Evolutionary conservation across 2,888 invertebrate genomes (phyloP).

Genomic region (Eumacrocentrus americanus): DNA sequence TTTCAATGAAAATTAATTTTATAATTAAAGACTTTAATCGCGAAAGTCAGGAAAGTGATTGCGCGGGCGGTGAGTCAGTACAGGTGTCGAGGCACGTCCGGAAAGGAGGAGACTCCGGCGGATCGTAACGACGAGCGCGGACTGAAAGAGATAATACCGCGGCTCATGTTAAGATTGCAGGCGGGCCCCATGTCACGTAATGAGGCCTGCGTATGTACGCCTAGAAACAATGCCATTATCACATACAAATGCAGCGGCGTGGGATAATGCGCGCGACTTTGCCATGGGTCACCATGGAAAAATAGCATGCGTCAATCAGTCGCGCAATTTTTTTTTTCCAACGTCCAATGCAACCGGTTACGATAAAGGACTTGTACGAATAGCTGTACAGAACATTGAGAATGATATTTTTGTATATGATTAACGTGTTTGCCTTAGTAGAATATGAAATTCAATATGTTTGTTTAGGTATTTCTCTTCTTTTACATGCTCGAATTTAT

Average conservation of each 20-base stretch:
- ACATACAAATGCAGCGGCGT: constrained; percentile 48
- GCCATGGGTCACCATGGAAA: constrained; percentile 34
- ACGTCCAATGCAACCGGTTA: too few species aligned
- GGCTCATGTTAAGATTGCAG: constrained; percentile 16
- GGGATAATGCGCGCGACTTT: constrained; percentile 42
- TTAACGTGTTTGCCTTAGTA: too few species aligned
- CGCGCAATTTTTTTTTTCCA: neutral
- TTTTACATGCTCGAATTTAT: too few species aligned
- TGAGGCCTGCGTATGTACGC: constrained; percentile 19
- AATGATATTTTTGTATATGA: too few species aligned
- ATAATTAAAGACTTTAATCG: neutral
- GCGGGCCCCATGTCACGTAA: constrained; percentile 23
- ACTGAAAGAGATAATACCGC: constrained; percentile 50
- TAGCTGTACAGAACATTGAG: too few species aligned
- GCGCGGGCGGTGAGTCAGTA: neutral
- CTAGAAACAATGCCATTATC: constrained; percentile 53
- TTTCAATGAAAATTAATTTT: neutral
- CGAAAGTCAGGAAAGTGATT: neutral
- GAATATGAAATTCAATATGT: too few species aligned
- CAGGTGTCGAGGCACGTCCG: constrained; percentile 32
- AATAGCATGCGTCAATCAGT: neutral
- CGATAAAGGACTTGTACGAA: too few species aligned
- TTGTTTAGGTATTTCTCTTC: too few species aligned
- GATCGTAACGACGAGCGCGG: constrained; percentile 48
- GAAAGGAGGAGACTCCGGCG: constrained; percentile 37